Percentiles rank a stretch among this genome's conserved stretches.
phyloP scores from a whole-genome alignment of 2,113 vertebrate genomes.

The Hemiprocne comata region DNA sequence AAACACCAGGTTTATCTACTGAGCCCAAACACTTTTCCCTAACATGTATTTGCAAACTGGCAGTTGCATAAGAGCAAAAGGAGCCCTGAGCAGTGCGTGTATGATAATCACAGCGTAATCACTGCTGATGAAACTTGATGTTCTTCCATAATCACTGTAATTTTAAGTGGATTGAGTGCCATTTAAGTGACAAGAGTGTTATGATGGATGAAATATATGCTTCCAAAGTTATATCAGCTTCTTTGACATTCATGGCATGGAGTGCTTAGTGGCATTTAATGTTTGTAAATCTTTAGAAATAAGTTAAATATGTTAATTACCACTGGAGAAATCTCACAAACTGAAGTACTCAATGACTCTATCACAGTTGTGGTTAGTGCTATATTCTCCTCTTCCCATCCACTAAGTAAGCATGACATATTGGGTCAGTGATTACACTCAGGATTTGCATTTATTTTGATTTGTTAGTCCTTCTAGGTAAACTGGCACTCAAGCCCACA shows the following conservation, averaged over 20 bases:
- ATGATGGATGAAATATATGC: conserved; percentile 60
- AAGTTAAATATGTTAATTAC: conserved; percentile 71
- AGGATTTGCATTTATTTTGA: conserved; percentile 25
- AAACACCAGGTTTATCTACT: not conserved
- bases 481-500: not conserved
- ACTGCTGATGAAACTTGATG: conserved; percentile 63
- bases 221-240: conserved; percentile 55
- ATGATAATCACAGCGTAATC: conserved; percentile 47
- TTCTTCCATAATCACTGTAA: conserved; percentile 66
- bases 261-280: conserved; percentile 55
- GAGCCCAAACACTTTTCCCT: not conserved
- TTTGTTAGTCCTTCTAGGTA: not conserved
- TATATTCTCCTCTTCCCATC: not conserved
- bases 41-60: not conserved
- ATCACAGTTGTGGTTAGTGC: not conserved
- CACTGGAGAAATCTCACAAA: conserved; percentile 37
- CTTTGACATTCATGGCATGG: conserved; percentile 57
- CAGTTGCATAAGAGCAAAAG: not conserved
- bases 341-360: conserved; percentile 20
- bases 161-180: conserved; percentile 68
- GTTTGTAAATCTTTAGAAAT: conserved; percentile 71
- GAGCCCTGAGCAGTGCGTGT: not conserved
- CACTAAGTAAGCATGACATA: not conserved
- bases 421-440: not conserved
- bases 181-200: conserved; percentile 64